Evolutionary conservation across 2,797 vertebrate genomes (phyloP), one percentile per base, ranked within the genome.

Genomic region (Moxostoma hubbsi): DNA sequence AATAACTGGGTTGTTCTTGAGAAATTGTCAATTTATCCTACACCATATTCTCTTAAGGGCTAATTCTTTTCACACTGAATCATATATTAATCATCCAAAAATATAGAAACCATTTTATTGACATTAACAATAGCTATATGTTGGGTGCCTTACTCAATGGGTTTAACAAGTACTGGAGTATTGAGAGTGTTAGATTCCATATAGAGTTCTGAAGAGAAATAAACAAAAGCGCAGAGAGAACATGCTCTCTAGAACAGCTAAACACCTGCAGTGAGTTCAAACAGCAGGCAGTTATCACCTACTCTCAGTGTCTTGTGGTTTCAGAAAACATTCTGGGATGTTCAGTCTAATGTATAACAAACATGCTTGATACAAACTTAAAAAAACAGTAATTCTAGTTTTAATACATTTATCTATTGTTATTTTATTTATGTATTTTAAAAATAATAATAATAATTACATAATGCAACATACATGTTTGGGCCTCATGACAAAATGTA

Each of bases 151-250:
- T 7, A n/a, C 46, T 64, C 1, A 64, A 5, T 45, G 62, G 43
- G 13, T 46, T 64, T 64, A 64, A 46, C 62, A 64, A 63, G 46
- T 62, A 36, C 47, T 63, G 47, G 13, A 18, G 62, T 11, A 43
- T 62, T 9, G 13, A 43, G 13, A 13, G 5, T 43, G 18, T 63
- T 15, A 43, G 36, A 50, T 61, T 73, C 49, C 58, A 9, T 73
- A 18, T n/a, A 53, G 49, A 73, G 61, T 62, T 51, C 51, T 24
- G 72, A 73, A 73, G 24, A 15, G 50, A 13, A n/a, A 49, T 74
- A 49, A 53, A 74, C 24, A 54, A 74, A 74, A 54, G 72, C n/a
- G 7, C 13, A 74, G 59, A 63, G 62, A 36, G 43, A 16, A 51
- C 9, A 36, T n/a, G 62, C 11, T 73, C 71, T 61, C 46, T 16